Base-by-base conservation (phyloP, 2,797 vertebrate genomes). In the Atherinosoma microstoma region DNA sequence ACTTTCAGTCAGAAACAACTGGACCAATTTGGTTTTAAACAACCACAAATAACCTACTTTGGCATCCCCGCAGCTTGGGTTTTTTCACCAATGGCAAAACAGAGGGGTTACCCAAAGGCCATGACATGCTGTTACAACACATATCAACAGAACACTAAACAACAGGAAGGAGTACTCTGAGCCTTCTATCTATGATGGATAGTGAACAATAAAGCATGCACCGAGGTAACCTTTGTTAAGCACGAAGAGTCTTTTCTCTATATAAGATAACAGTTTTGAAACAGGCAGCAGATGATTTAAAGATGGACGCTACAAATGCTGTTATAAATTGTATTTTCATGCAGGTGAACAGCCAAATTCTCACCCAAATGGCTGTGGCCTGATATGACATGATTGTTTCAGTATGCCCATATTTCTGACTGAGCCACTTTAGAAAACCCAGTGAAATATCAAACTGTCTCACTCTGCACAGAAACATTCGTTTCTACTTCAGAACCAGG, bases 281-380 rank as follows among this genome's bases (percentile, higher is more conserved):
- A 91, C 89, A 87, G 89, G 80, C 80, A 87, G 84, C 90, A 93
- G 90, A 91, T 94, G 93, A 94, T 94, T 94, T 94, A 94, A 92
- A 91, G 90, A 85, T 79, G 80, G 80, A 47, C 73, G 42, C 77
- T 75, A 87, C 84, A 91, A 91, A 92, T 79, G 78, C 79, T 84
- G 88, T 86, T 83, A 79, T 94, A 94, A 94, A 94, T 94, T 84
- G 57, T 77, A 62, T 85, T 67, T 45, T 84, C 76, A 67, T 58
- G 80, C 89, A 92, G 84, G 87, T 91, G 83, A 66, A 70, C 81
- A 0, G 91, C 88, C 91, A 90, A 87, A 75, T 88, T 90, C 80
- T 88, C 83, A 64, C 76, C 88, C 78, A 79, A 80, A 86, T 40
- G 56, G 76, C 84, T 82, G 82, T 47, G 77, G 80, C 62, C 38